Evolutionary conservation across 2,113 vertebrate species (phyloP), one percentile per base, ranked within the genome.

Genomic region (Paratilapia polleni): DNA sequence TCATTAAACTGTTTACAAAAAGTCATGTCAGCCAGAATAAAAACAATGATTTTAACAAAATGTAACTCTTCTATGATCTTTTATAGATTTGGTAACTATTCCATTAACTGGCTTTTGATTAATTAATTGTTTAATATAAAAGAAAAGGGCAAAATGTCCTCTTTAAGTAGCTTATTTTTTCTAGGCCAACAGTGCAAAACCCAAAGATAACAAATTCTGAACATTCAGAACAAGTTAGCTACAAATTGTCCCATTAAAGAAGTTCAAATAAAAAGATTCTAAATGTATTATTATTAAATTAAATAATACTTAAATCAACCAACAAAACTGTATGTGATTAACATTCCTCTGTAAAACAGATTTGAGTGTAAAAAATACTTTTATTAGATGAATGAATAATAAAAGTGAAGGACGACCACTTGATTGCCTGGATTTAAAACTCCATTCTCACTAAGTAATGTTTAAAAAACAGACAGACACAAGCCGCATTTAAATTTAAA

Each of bases 401-500:
- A 22, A 77, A 47, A 28, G 36, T 19, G 26, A 59, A 77, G 57
- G 43, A 61, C 20, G 0, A 31, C 22, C 75, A 77, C 24, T n/a
- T 61, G 17, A 47, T 31, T 73, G 47, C 47, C 19, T 54, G n/a
- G 57, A 75, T 62, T 82, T 75, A 75, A 76, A 82, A 19, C 31
- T n/a, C 11, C 54, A 43, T 34, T 31, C 47, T 54, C 47, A 73
- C 47, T 11, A 31, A 14, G 47, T 54, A 79, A 41, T 36, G 22
- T 43, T 26, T 54, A 17, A 52, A 17, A 63, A 28, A 64, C 24
- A 81, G 22, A 57, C 56, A 74, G 82, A 41, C n/a, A 49, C n/a
- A 70, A 84, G 49, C n/a, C 28, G 28, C 47, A 63, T 85, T 82
- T 58, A 75, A 54, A 84, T 85, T 6, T 43, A 34, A 73, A 86